A percentile compares a stretch with the other conserved stretches of the same genome.
These are phyloP conservation scores for Morinoia aosen DNA, from an alignment of 2,888 invertebrate species.

Conservation along the genomic window DNA sequence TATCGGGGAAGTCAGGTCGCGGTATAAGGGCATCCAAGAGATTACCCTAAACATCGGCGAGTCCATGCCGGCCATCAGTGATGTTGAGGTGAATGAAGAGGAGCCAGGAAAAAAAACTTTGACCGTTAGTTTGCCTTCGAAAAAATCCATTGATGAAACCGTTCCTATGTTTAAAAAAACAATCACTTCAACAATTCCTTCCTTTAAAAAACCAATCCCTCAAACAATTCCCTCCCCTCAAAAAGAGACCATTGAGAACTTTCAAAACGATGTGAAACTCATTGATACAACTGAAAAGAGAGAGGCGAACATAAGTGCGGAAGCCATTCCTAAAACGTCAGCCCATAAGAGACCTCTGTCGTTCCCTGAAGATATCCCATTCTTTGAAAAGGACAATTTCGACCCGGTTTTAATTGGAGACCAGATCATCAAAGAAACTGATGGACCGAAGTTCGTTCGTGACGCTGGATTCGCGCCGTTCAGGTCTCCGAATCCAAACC, in stretches of 20 bases:
- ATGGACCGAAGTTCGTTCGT: slow-evolving; percentile 16
- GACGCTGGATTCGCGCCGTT: not conserved
- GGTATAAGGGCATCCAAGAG: slow-evolving; percentile 18
- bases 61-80: not conserved
- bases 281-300: not conserved
- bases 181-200: not conserved
- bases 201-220: too few species aligned
- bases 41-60: slow-evolving; percentile 9
- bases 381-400: slow-evolving; percentile 30
- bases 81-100: not conserved
- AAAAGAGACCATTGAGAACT: too few species aligned
- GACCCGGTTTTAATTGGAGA: slow-evolving; percentile 21
- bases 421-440: slow-evolving; percentile 28
- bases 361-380: slow-evolving; percentile 36
- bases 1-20: slow-evolving; percentile 13
- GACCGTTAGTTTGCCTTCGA: not conserved
- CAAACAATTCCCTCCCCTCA: too few species aligned
- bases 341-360: slow-evolving; percentile 39
- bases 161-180: not conserved
- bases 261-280: not conserved
- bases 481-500: too few species aligned
- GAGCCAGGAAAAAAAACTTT: not conserved
- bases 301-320: not conserved
- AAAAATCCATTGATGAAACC: not conserved
- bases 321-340: not conserved